Evolutionary conservation across 2,888 invertebrate genomes (phyloP).

Genomic region (Chymomyza caudatula): DNA sequence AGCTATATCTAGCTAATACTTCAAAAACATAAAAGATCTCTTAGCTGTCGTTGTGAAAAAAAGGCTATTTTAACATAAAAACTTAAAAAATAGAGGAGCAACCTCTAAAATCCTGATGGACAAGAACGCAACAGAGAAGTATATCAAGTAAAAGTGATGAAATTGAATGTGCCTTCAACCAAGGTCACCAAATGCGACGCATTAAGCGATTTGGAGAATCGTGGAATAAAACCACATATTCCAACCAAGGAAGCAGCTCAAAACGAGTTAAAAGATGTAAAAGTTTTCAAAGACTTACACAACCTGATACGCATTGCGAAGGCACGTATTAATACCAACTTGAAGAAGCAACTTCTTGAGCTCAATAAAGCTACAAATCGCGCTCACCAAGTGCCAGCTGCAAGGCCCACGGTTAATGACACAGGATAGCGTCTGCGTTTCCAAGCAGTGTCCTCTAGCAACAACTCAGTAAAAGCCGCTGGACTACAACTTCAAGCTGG

Average conservation of each 20-base stretch:
- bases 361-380: slow-evolving; percentile 11
- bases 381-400: slow-evolving; percentile 4
- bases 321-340: slow-evolving; percentile 75
- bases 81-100: slow-evolving; percentile 58
- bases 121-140: slow-evolving; percentile 72
- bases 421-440: slow-evolving; percentile 55
- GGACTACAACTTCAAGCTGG: slow-evolving; percentile 38
- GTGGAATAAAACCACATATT: slow-evolving; percentile 73
- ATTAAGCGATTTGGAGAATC: slow-evolving; percentile 80
- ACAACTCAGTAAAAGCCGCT: slow-evolving; percentile 6
- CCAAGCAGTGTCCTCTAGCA: too few relatives aligned
- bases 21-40: background rate
- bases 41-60: slow-evolving; percentile 3
- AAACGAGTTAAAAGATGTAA: slow-evolving; percentile 74
- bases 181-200: slow-evolving; percentile 77
- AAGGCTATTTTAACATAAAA: too few relatives aligned
- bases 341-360: slow-evolving; percentile 69
- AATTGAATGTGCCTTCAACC: slow-evolving; percentile 62
- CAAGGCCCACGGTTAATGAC: slow-evolving; percentile 9
- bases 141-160: slow-evolving; percentile 68
- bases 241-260: slow-evolving; percentile 63
- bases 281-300: slow-evolving; percentile 58
- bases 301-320: slow-evolving; percentile 74
- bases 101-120: slow-evolving; percentile 54
- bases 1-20: too few relatives aligned